Base-by-base conservation (phyloP, 2,888 invertebrate genomes). In the Encarsia formosa region DNA sequence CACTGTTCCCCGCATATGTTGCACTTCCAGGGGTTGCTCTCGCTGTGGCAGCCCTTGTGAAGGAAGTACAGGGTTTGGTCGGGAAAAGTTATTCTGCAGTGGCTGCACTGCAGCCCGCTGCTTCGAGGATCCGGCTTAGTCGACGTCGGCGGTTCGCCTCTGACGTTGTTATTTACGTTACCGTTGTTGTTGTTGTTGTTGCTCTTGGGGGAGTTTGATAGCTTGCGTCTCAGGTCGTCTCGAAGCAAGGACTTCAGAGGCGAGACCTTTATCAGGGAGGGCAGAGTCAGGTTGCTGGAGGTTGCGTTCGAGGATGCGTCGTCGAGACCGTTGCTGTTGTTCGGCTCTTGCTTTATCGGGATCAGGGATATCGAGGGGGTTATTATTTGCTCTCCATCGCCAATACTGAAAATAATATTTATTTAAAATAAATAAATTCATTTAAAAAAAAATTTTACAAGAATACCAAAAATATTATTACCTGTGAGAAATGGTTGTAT, bases 41-140 rank as follows among this genome's bases (percentile, higher is more conserved):
- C 93, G 63, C 95, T 95, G 78, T 98, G 97, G 74, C 97, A 92
- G 62, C 96, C 96, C 78, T 96, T 96, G 80, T 98, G 97, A 60
- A 98, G 81, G 77, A 96, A 93, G 77, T 95, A 96, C 51, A 97
- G 81, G 0, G 96, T 97, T 70, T 92, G 91, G 76, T 98, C 96
- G 31, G 93, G 92, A 77, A 95, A 98, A 65, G 73, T 73, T 67
- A 98, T 94, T 64, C 91, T 88, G 77, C 97, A 98, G 76, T 90
- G 92, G 20, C 86, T 80, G 76, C 96, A 96, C 65, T 90, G 87
- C 44, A 90, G 80, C 57, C 81, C 78, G 63, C 74, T 77, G 56
- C 71, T 77, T 50, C 76, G 66, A 50, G 81, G 79, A 34, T 87
- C 88, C 49, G 79, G 80, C 63, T 79, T 79, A 1, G 86, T 88